These are phyloP conservation scores for Leuciscus waleckii DNA, from an alignment of 2,797 vertebrate species.

Conservation along the genomic window DNA sequence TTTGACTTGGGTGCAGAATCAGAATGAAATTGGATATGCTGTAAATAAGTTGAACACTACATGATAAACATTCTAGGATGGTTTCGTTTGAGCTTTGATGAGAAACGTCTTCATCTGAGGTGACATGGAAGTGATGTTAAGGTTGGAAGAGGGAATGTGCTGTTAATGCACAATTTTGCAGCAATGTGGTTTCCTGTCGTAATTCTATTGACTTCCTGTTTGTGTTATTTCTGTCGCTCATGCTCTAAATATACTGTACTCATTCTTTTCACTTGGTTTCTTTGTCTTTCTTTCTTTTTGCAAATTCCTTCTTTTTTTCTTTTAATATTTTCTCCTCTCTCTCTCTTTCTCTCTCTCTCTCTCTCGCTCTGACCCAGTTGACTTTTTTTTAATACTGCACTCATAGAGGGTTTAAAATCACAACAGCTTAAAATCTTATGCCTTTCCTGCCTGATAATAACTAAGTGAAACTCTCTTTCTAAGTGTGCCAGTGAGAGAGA, in stretches of 20 bases:
- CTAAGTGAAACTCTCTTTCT: constrained; percentile 19
- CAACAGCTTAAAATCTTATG: constrained; percentile 45
- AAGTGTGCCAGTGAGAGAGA: neutral
- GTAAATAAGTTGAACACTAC: neutral
- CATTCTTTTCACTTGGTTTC: constrained; percentile 6
- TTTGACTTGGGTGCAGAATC: neutral
- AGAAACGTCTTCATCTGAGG: neutral
- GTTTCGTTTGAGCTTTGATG: neutral
- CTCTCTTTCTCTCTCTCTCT: neutral
- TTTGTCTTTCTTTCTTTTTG: neutral
- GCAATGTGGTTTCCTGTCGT: constrained; percentile 75
- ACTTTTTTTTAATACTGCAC: constrained; percentile 23
- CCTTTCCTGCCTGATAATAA: neutral
- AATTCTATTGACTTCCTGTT: constrained; percentile 77
- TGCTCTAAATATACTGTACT: constrained; percentile 63
- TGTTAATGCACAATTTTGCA: constrained; percentile 65
- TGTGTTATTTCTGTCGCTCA: constrained; percentile 70
- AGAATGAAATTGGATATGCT: neutral
- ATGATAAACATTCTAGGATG: neutral
- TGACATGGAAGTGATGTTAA: constrained; percentile 48
- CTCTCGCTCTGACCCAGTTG: constrained; percentile 30
- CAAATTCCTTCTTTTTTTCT: neutral
- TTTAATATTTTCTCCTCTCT: neutral
- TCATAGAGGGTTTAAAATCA: constrained; percentile 36
- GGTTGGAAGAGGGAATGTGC: constrained; percentile 55